phyloP scores from a whole-genome alignment of 2,113 vertebrate genomes.

The Labeo rohita region DNA sequence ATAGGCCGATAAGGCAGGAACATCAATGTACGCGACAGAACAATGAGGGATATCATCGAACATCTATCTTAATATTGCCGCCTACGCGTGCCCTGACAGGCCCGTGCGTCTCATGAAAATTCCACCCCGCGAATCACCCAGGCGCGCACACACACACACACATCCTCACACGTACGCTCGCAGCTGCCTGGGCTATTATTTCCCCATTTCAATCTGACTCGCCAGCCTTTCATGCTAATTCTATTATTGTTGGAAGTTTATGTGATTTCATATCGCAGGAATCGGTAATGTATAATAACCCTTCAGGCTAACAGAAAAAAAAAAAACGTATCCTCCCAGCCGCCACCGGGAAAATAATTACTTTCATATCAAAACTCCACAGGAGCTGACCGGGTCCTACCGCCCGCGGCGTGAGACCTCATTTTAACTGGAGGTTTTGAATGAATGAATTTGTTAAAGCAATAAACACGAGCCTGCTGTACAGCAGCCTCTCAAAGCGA shows the following conservation, averaged over 20 bases:
- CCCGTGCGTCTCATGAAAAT: conserved; percentile 91
- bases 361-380: conserved; percentile 99
- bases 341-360: conserved; percentile 99
- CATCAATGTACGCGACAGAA: conserved; percentile 99
- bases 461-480: conserved; percentile 87
- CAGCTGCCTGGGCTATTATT: conserved; percentile 98
- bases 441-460: conserved; percentile 98
- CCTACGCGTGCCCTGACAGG: conserved; percentile 95
- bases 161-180: conserved; percentile 84
- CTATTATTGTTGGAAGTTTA: conserved; percentile 99
- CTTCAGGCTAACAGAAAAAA: conserved; percentile 97
- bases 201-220: conserved; percentile 99
- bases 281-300: conserved; percentile 99
- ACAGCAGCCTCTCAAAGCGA: conserved; percentile 82
- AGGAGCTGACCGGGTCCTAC: conserved; percentile 96
- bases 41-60: conserved; percentile 99
- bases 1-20: conserved; percentile 99
- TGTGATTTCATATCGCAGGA: conserved; percentile 99
- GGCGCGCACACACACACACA: conserved; percentile 74
- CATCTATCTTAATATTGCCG: conserved; percentile 99
- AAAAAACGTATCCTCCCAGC: conserved; percentile 90
- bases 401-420: conserved; percentile 93
- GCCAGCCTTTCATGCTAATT: conserved; percentile 99
- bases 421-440: conserved; percentile 81
- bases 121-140: conserved; percentile 96